Conservation (phyloP, 2,888 invertebrate genomes). For the Teleogryllus oceanicus region DNA sequence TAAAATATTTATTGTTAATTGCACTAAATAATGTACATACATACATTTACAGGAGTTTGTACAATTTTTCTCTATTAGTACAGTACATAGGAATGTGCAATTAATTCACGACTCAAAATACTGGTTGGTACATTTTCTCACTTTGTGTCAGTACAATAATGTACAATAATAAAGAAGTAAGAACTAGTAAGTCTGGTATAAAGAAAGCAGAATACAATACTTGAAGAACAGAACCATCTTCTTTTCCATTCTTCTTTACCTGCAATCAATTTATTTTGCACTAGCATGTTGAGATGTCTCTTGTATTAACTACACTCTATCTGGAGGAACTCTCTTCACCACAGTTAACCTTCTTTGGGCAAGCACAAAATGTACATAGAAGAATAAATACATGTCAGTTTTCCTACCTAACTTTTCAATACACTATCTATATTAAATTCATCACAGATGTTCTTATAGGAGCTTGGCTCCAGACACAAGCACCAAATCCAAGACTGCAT, state of each 20-base stretch:
- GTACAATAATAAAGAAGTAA: background rate
- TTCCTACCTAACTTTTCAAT: background rate
- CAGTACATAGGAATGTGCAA: background rate
- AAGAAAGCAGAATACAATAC: background rate
- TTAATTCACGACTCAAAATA: background rate
- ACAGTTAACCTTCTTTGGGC: background rate
- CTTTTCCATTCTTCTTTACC: background rate
- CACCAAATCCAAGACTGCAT: background rate
- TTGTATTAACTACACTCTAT: background rate
- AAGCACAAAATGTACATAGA: background rate
- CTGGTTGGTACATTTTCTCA: background rate
- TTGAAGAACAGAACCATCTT: background rate
- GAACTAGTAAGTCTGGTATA: slow-evolving; percentile 1
- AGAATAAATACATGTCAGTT: background rate
- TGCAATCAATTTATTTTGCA: background rate
- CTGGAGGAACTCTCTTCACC: background rate
- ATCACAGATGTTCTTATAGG: background rate
- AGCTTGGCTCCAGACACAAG: background rate
- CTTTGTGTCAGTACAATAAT: background rate
- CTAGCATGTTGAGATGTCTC: background rate
- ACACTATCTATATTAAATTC: background rate
- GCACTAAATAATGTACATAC: background rate
- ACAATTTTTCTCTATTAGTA: background rate
- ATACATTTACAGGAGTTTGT: background rate
- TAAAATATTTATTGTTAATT: slow-evolving; percentile 9